These are phyloP conservation scores for Gobiocypris rarus DNA, from an alignment of 2,113 vertebrate species.

Conservation along the genomic window DNA sequence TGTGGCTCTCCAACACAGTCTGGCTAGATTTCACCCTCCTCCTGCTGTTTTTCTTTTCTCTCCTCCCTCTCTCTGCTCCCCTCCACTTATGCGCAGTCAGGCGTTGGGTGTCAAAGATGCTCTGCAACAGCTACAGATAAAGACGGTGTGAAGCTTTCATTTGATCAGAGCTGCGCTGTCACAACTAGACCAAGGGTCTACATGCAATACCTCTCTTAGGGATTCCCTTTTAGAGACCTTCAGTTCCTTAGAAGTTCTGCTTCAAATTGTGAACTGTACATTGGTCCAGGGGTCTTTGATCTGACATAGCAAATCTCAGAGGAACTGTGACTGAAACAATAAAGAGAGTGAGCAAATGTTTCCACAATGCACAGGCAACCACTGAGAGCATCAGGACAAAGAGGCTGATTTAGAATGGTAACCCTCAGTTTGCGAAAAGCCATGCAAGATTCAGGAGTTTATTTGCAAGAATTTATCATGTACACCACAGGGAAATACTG, in stretches of 20 bases:
- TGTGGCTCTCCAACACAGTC: conserved; percentile 26
- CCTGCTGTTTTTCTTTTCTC: conserved; percentile 15
- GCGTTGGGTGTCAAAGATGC: conserved; percentile 41
- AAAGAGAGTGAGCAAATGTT: background rate
- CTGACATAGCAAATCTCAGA: background rate
- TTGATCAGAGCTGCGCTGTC: conserved; percentile 20
- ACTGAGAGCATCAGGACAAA: conserved; percentile 12
- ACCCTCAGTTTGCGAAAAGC: background rate
- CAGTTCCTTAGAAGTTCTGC: conserved; percentile 15
- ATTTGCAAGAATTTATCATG: no score
- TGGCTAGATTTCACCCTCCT: conserved; percentile 24
- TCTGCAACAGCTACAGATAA: conserved; percentile 32
- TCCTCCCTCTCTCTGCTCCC: conserved; percentile 28
- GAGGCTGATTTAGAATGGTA: background rate
- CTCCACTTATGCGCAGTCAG: conserved; percentile 46
- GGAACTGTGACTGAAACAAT: conserved; percentile 8
- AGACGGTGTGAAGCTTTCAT: conserved; percentile 9
- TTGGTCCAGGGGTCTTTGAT: conserved; percentile 6
- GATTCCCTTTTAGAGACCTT: conserved; percentile 17
- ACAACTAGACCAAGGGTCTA: conserved; percentile 20
- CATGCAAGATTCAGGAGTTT: no score
- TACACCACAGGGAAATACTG: no score
- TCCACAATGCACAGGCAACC: background rate
- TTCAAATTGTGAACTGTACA: background rate
- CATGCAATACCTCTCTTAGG: conserved; percentile 14